Base-by-base conservation (phyloP, 1,140 invertebrate species). In the Penaeus japonicus region DNA sequence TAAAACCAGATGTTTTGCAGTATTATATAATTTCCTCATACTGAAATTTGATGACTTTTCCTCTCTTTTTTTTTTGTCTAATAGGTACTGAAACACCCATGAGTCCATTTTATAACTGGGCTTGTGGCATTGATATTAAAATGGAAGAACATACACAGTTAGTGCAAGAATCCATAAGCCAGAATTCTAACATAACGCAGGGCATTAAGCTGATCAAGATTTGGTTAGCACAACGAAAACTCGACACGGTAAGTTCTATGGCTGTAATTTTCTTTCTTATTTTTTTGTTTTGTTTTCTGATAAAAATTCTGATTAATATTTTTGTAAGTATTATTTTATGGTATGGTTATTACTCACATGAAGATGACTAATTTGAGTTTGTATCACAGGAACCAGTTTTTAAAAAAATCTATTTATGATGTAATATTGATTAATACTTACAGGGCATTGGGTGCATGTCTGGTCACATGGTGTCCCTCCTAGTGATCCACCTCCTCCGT, bases 191-290 rank as follows among this genome's bases (percentile, higher is more conserved):
- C 70, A 53, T 88, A 17, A 24, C 55, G 2, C 87, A 88, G 27
- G 87, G 87, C 18, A 84, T 88, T 35, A 81, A 88, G 39, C 81
- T 88, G 1, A 54, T 88, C 22, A 88, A 88, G 80, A 77, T 88
- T 55, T 88, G 87, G 87, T 62, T 88, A 24, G 47, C 87, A 24
- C 87, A 88, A 35, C 47, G 87, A 77, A 32, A 78, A 10, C 54
- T 88, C 12, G 81, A 83, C 32, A 88, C 59, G 87, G 87, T 88
- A 55, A 57, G 80, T 80, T 62, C n/a, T 17, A 2, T 22, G 59
- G 1, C 18, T 82, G 53, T 10, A 39, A 12, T 7, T 47, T 15
- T 47, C 15, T 47, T 47, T 47, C 15, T 15, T 47, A 47, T 47
- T 5, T n/a, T 47, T 54, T 55, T n/a, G 24, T 47, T 79, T 17